Evolutionary conservation across 2,113 vertebrate species (phyloP).

Genomic region (Empidonax traillii): DNA sequence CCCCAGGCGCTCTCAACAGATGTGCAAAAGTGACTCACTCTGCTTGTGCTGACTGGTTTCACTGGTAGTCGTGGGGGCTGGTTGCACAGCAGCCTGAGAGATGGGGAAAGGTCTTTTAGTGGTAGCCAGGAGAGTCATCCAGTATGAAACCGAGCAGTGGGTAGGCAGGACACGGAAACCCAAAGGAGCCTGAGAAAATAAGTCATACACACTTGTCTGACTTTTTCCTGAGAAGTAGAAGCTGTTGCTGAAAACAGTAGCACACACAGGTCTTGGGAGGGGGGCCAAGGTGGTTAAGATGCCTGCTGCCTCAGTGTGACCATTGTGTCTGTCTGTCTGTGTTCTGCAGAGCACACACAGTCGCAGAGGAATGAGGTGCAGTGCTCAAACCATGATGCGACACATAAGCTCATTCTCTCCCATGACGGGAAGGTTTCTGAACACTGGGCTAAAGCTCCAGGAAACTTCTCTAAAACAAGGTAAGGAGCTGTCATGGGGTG

Average conservation of each 20-base stretch:
- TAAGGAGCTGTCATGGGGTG: not conserved
- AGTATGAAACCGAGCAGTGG: not conserved
- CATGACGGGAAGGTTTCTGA: not conserved
- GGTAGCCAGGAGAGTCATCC: not conserved
- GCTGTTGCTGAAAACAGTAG: not conserved
- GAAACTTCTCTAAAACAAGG: not conserved
- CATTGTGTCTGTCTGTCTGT: accelerated
- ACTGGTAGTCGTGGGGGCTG: not conserved
- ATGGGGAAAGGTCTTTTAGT: not conserved
- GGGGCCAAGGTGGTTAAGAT: not conserved
- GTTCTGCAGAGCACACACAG: not conserved
- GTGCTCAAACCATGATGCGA: not conserved
- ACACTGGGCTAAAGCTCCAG: not conserved
- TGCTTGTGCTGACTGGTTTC: not conserved
- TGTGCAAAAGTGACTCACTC: not conserved
- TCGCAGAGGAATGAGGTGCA: not conserved
- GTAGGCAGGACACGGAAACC: not conserved
- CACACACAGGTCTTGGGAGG: not conserved
- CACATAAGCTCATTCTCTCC: not conserved
- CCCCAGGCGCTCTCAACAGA: not conserved
- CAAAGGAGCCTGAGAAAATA: not conserved
- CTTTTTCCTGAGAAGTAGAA: not conserved
- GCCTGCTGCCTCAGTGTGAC: not conserved
- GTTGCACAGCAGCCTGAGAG: not conserved
- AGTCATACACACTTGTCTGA: not conserved